Evolutionary conservation across 2,113 vertebrate species (phyloP), one percentile per base, ranked within the genome.

Genomic region (Dasyprocta punctata): DNA sequence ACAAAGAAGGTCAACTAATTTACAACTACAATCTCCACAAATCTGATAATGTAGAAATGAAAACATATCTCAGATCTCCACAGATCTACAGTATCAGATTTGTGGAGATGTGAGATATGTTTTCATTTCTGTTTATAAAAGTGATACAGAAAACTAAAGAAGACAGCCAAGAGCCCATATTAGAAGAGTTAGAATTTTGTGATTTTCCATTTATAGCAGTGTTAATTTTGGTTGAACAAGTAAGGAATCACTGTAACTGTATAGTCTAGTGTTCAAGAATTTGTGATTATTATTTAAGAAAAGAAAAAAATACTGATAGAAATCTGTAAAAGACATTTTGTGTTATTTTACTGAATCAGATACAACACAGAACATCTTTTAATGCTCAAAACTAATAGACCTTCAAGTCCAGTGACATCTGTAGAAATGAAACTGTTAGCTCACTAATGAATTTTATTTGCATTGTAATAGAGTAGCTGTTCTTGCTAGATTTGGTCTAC

Each of bases 391-490:
- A 98, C 96, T 98, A 98, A 98, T 85, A 98, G 89, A 83, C 8
- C 1, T 98, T 98, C 96, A 97, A 97, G 95, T 94, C 97, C 89
- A 96, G 56, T 98, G 97, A 86, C 96, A 95, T 98, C 97, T 96
- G 87, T 96, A 98, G 95, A 98, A 98, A 97, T 98, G 97, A 95
- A 98, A 90, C 98, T 97, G 95, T 97, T 98, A 98, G 95, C 94
- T 97, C 95, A 94, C 96, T 98, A 98, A 98, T 98, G 97, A 98
- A 97, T 97, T 97, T 94, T 96, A 98, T 98, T 99, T 99, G 97
- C 98, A 98, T 98, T 98, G 97, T 98, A 98, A 98, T 98, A 97
- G 97, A 67, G 78, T 96, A 97, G 95, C 85, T 98, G 49, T 88
- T 98, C 93, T 98, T 97, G 77, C 94, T 94, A 98, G 97, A 98